Evolutionary conservation across 2,888 invertebrate species (phyloP), one percentile per base, ranked within the genome.

Genomic region (Siphlonurus alternatus): DNA sequence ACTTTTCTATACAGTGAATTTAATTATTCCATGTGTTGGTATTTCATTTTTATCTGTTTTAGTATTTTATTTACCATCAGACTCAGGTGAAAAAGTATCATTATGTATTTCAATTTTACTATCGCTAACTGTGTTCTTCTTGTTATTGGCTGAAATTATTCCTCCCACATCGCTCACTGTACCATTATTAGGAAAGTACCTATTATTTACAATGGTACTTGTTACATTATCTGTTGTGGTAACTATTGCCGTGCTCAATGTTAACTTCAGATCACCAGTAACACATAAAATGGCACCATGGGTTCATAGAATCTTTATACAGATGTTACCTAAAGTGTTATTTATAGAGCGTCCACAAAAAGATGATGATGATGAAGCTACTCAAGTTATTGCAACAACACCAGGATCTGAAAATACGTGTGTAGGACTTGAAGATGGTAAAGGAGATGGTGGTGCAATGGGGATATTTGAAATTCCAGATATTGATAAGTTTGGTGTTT

Each of bases 41-140:
- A 96, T 98, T 74, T 94, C 94, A 67, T 94, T 95, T 77, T 84
- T 99, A 68, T 96, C 96, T 70, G 93, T 97, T 66, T 81, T 99
- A 67, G 97, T 97, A 68, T 98, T 98, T 80, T 98, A 98, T 77
- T 80, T 98, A 71, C 98, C 98, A 66, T 93, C 94, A 69, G 96
- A 97, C 78, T 94, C 94, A 63, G 97, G 97, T 69, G 97, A 98
- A 78, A 97, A 97, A 77, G 93, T 81, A 63, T 95, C 96, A 67
- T 85, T 98, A 68, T 95, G 95, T 76, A 93, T 94, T 73, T 93
- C 93, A 69, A 93, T 94, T 75, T 81, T 94, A 67, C 86, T 94
- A 64, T 94, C 94, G 70, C 80, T 94, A 74, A 94, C 93, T 73
- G 93, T 94, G 81, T 94, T 94, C 82, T 93, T 94, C 81, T 81